Conservation (phyloP, 2,888 invertebrate genomes). For the Ligdia adustata region DNA sequence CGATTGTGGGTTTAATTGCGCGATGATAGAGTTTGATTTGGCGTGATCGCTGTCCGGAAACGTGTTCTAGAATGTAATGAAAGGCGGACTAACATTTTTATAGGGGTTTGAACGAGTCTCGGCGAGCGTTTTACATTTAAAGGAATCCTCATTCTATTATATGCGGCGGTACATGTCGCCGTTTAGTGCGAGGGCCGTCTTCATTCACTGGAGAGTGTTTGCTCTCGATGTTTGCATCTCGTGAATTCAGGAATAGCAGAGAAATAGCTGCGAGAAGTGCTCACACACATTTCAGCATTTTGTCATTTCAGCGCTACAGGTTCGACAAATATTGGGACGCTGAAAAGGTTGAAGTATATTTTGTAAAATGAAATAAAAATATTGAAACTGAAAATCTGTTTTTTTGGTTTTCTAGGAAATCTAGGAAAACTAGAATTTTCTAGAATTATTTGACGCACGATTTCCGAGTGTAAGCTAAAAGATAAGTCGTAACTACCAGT, state of each 20-base stretch:
- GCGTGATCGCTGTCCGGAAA: constrained; percentile 40
- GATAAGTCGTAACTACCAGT: too few relatives aligned
- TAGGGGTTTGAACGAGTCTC: constrained; percentile 79
- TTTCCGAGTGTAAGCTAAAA: too few relatives aligned
- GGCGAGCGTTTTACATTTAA: constrained; percentile 77
- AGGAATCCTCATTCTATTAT: constrained; percentile 78
- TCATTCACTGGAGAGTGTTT: constrained; percentile 41
- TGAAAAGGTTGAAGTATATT: constrained; percentile 6
- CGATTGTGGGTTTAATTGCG: constrained; percentile 41
- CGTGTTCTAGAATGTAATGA: constrained; percentile 74
- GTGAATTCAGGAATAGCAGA: constrained; percentile 13
- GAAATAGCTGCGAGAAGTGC: constrained; percentile 14
- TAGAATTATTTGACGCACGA: too few relatives aligned
- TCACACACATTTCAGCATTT: constrained; percentile 14
- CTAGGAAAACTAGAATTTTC: too few relatives aligned
- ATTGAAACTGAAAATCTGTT: too few relatives aligned
- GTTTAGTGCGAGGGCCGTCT: constrained; percentile 69
- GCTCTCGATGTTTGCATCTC: constrained; percentile 32
- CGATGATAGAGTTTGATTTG: constrained; percentile 46
- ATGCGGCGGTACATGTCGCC: constrained; percentile 70
- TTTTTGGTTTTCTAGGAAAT: too few relatives aligned
- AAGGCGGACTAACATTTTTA: constrained; percentile 81
- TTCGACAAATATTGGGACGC: constrained; percentile 13
- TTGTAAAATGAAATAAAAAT: too few relatives aligned
- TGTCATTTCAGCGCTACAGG: constrained; percentile 18